phyloP scores from a whole-genome alignment of 2,888 invertebrate species.

The Pyrrhosoma nymphula region DNA sequence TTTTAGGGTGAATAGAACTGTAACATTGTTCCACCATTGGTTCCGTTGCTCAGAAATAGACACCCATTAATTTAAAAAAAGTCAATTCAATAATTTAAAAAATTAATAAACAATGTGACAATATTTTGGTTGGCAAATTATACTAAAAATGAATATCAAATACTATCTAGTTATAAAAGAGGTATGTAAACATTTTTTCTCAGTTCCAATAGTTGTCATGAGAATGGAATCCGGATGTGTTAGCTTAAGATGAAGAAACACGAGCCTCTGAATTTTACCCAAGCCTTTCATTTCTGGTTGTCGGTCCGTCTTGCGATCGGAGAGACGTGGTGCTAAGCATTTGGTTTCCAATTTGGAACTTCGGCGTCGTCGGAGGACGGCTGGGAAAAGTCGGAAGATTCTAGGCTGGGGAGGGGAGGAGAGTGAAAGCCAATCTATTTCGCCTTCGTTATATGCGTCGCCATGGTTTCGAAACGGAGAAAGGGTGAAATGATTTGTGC shows the following conservation, averaged over 20 bases:
- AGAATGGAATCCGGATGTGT: neutral
- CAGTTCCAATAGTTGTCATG: neutral
- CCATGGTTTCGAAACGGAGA: conserved; percentile 39
- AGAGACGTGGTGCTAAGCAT: neutral
- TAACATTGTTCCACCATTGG: no score
- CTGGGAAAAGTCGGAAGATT: neutral
- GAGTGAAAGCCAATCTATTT: conserved; percentile 47
- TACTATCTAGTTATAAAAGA: no score
- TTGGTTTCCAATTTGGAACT: conserved; percentile 17
- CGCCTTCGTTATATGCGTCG: conserved; percentile 34
- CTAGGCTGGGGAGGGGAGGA: neutral
- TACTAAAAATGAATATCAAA: no score
- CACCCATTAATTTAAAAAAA: no score
- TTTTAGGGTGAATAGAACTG: no score
- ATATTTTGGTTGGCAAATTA: no score
- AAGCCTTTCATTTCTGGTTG: neutral
- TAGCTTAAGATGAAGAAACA: neutral
- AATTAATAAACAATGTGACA: no score
- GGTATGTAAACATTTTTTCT: no score
- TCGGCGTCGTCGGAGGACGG: neutral
- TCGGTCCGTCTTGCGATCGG: neutral
- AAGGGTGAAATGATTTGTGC: conserved; percentile 45
- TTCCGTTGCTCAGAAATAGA: no score
- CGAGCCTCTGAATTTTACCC: neutral
- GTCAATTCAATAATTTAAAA: no score